Evolutionary conservation across 2,797 vertebrate genomes (phyloP), one percentile per base, ranked within the genome.

Genomic region (Trachurus trachurus): DNA sequence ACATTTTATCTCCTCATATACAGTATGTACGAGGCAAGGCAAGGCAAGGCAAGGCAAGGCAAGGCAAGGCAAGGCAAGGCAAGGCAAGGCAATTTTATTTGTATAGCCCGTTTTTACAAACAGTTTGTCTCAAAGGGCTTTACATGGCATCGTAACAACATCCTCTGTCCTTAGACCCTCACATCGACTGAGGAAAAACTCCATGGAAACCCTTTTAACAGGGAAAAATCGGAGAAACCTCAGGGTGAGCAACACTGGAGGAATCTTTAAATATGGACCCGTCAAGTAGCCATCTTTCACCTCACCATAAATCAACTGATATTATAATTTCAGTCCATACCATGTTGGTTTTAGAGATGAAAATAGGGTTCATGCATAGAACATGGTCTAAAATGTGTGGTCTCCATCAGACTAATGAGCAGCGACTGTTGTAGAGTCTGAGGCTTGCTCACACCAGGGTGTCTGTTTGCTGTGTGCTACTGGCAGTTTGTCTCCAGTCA

Each of bases 401-500:
- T 29, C 44, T 54, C 65, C 63, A 39, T 71, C n/a, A 85, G 74
- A 65, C 62, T 80, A 71, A 83, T 71, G 77, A 76, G 72, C 34
- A 64, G 63, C 61, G 67, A 72, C 74, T 13, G 74, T 65, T 84
- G 80, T 53, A 44, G 47, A 52, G 50, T 75, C 52, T 47, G 59
- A 68, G 31, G 66, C 62, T 61, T 13, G 47, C 60, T 90, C 81
- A 86, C 91, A 92, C 75, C 5, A 4, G 62, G 83, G 91, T 88
- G 91, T 92, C 57, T 89, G 90, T 93, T 91, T 93, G 85, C 77
- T 49, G 45, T 83, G 68, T 37, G 60, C 76, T 60, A 8, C 67
- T 88, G 78, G 75, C 91, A 90, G 82, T 93, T 92, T 90, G 88
- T 88, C 82, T 85, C 74, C 71, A 85, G 22, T 80, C 66, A 42